Percentiles rank a stretch among this genome's conserved stretches.
Evolutionary conservation across 2,113 vertebrate genomes (phyloP).

Genomic region (Spea bombifrons): DNA sequence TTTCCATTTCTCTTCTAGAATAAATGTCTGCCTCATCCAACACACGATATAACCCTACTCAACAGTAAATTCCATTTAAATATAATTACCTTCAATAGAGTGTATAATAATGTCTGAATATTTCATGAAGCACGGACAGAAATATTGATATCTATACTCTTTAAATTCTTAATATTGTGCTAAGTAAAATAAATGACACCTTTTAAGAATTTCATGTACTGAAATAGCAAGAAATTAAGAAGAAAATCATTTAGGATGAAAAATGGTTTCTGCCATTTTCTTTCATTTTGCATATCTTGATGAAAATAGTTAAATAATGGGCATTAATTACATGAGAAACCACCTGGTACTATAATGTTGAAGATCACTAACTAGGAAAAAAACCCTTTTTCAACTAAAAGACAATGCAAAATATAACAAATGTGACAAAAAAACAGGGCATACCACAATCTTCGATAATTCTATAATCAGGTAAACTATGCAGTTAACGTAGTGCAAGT

Average conservation of each 20-base stretch:
- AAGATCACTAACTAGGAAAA: background rate
- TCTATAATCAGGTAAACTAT: too few species aligned
- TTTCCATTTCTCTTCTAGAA: slow-evolving; percentile 47
- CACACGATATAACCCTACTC: slow-evolving; percentile 41
- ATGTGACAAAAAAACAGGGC: too few species aligned
- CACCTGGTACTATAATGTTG: background rate
- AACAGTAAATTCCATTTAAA: slow-evolving; percentile 51
- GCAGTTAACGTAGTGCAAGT: too few species aligned
- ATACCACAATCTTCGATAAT: too few species aligned
- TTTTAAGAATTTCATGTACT: slow-evolving; percentile 39
- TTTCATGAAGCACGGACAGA: slow-evolving; percentile 58
- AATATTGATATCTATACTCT: slow-evolving; percentile 52
- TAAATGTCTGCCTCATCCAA: slow-evolving; percentile 55
- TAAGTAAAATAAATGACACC: slow-evolving; percentile 47
- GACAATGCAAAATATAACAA: background rate
- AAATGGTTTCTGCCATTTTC: slow-evolving; percentile 11
- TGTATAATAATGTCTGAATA: slow-evolving; percentile 64
- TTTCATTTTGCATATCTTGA: slow-evolving; percentile 26
- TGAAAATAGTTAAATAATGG: slow-evolving; percentile 4
- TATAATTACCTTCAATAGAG: slow-evolving; percentile 57
- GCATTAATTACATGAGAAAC: slow-evolving; percentile 15
- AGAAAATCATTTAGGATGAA: slow-evolving; percentile 40
- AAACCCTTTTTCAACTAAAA: background rate
- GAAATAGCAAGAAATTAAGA: slow-evolving; percentile 40
- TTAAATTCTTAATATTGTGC: slow-evolving; percentile 53